Conservation (phyloP, 2,888 invertebrate genomes). For the Cyclophora albipunctata region DNA sequence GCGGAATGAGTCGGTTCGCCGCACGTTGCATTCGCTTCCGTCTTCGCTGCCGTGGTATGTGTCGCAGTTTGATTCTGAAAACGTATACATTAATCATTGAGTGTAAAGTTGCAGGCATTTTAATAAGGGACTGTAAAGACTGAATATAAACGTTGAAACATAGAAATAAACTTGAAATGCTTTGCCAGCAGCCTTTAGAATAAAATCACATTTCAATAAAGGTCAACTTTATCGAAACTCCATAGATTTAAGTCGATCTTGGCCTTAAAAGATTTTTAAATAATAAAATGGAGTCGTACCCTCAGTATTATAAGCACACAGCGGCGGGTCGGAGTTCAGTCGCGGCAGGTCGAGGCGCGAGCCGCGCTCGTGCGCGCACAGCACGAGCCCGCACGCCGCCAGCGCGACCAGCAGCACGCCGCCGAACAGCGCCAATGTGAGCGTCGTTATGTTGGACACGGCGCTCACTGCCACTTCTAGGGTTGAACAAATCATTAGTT, state of each 20-base stretch:
- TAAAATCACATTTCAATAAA: too few species aligned
- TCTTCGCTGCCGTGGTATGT: slow-evolving; percentile 65
- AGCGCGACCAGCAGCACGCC: slow-evolving; percentile 62
- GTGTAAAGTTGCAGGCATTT: too few species aligned
- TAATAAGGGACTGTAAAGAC: too few species aligned
- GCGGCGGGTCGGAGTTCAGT: slow-evolving; percentile 42
- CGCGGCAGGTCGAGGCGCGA: slow-evolving; percentile 36
- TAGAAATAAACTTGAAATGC: too few species aligned
- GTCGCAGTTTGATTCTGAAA: slow-evolving; percentile 63
- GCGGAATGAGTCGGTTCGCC: slow-evolving; percentile 60
- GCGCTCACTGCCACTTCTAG: slow-evolving; percentile 34
- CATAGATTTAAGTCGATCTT: too few species aligned
- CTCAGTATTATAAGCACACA: slow-evolving; percentile 62
- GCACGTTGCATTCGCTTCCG: slow-evolving; percentile 59
- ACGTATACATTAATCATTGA: background rate
- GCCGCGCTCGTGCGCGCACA: slow-evolving; percentile 56
- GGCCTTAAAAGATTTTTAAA: too few species aligned
- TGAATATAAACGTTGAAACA: too few species aligned
- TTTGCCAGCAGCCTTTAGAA: too few species aligned
- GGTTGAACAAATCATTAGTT: slow-evolving; percentile 11
- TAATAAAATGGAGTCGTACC: slow-evolving; percentile 25
- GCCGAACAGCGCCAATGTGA: slow-evolving; percentile 58
- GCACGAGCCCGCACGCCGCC: slow-evolving; percentile 63
- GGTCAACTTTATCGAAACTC: too few species aligned
- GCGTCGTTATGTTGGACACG: slow-evolving; percentile 54